These are phyloP conservation scores for Hydrotaea diabolus DNA, from an alignment of 2,888 invertebrate genomes.

Conservation along the genomic window DNA sequence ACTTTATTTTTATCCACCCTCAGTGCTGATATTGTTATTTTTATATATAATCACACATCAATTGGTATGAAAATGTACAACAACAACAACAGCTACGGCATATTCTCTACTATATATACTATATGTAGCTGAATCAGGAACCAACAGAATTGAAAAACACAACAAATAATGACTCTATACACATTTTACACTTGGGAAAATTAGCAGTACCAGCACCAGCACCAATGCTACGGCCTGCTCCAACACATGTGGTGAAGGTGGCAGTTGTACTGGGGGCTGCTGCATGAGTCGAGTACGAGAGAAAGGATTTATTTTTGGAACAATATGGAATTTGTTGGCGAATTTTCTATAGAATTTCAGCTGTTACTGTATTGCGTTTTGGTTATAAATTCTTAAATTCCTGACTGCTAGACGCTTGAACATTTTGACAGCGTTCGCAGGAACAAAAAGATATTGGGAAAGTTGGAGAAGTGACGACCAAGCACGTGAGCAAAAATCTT, in stretches of 20 bases:
- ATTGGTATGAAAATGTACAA: constrained; percentile 12
- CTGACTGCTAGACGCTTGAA: no score
- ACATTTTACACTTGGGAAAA: constrained; percentile 20
- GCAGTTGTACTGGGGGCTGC: neutral
- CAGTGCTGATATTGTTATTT: constrained; percentile 61
- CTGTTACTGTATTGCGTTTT: neutral
- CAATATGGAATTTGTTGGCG: constrained; percentile 38
- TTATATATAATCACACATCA: constrained; percentile 48
- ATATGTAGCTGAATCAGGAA: neutral
- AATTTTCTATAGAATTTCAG: neutral
- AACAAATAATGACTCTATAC: constrained; percentile 11
- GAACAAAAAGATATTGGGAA: no score
- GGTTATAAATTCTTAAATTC: no score
- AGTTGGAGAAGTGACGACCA: no score
- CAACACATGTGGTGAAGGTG: neutral
- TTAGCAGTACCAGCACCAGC: constrained; percentile 8
- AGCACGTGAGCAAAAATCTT: no score
- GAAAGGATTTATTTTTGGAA: constrained; percentile 63
- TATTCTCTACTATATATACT: neutral
- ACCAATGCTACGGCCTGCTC: neutral
- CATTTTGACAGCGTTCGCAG: no score
- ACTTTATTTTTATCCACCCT: constrained; percentile 68
- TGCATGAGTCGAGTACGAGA: neutral
- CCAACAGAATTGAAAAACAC: no score
- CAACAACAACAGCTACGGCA: no score